Percentiles rank a stretch among this genome's conserved stretches.
phyloP scores from a whole-genome alignment of 1,140 invertebrate species.

The Drosophila kikkawai region DNA sequence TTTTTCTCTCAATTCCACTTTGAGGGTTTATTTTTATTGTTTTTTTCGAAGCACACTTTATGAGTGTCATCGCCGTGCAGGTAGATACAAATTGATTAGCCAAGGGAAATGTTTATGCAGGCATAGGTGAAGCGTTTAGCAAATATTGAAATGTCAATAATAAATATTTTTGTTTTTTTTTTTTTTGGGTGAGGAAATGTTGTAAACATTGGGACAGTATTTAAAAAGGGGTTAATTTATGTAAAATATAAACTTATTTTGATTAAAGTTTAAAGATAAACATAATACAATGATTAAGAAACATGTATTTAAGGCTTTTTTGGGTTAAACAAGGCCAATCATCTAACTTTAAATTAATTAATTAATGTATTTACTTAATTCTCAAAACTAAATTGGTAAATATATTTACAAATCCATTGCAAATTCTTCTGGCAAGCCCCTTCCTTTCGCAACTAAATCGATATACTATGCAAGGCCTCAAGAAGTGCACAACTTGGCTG shows the following conservation, averaged over 20 bases:
- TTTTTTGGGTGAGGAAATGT: background rate
- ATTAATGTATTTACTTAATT: background rate
- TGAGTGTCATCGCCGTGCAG: slow-evolving; percentile 14
- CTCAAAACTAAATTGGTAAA: background rate
- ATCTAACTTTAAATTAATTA: background rate
- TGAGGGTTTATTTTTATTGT: slow-evolving; percentile 47
- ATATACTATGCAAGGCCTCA: background rate
- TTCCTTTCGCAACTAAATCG: background rate
- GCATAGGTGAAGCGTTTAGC: slow-evolving; percentile 3
- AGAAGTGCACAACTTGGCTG: slow-evolving; percentile 9
- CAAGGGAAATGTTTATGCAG: slow-evolving; percentile 30
- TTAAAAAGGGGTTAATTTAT: background rate
- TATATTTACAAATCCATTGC: no score
- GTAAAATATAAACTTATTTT: no score
- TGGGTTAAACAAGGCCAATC: background rate
- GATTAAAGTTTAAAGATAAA: background rate
- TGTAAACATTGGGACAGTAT: background rate
- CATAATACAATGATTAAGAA: background rate
- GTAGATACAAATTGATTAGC: slow-evolving; percentile 30
- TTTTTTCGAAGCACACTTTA: slow-evolving; percentile 26
- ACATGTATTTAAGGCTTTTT: background rate
- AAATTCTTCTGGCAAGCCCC: background rate
- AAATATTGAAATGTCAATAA: slow-evolving; percentile 7
- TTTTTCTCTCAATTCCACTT: slow-evolving; percentile 29
- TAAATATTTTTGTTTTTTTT: slow-evolving; percentile 1